Conservation (phyloP, 1,140 invertebrate genomes). For the Monomorium pharaonis region DNA sequence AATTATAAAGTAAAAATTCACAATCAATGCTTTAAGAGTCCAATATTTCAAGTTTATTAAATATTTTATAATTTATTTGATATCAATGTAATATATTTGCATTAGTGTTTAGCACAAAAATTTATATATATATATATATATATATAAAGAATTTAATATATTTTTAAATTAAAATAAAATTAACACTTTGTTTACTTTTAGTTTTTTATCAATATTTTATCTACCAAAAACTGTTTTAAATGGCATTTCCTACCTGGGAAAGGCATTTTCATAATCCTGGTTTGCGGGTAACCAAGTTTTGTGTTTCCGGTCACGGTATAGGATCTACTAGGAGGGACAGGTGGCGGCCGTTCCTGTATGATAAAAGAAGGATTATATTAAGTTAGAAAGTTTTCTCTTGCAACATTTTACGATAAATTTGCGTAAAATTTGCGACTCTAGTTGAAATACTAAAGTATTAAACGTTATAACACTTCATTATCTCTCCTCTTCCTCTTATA, state of each 20-base stretch:
- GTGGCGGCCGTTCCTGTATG: constrained; percentile 93
- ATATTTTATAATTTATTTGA: not conserved
- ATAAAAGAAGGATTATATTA: constrained; percentile 41
- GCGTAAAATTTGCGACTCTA: not conserved
- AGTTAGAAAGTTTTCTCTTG: not conserved
- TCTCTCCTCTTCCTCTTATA: not conserved
- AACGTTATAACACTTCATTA: not conserved
- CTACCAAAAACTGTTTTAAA: constrained; percentile 6
- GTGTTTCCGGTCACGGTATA: constrained; percentile 96
- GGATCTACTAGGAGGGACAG: constrained; percentile 94
- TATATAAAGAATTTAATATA: not conserved
- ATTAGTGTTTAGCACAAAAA: not conserved
- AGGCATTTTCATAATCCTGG: constrained; percentile 94
- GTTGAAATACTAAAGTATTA: not conserved
- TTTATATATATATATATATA: too few species aligned
- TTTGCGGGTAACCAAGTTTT: constrained; percentile 97
- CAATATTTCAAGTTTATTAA: not conserved
- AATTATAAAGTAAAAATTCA: not conserved
- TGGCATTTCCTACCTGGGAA: constrained; percentile 88
- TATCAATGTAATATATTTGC: not conserved
- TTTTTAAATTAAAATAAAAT: too few species aligned
- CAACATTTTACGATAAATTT: not conserved
- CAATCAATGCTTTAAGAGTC: not conserved
- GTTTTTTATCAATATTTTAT: not conserved
- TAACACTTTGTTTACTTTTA: too few species aligned